phyloP scores from a whole-genome alignment of 2,113 vertebrate species.

The Entosphenus tridentatus region DNA sequence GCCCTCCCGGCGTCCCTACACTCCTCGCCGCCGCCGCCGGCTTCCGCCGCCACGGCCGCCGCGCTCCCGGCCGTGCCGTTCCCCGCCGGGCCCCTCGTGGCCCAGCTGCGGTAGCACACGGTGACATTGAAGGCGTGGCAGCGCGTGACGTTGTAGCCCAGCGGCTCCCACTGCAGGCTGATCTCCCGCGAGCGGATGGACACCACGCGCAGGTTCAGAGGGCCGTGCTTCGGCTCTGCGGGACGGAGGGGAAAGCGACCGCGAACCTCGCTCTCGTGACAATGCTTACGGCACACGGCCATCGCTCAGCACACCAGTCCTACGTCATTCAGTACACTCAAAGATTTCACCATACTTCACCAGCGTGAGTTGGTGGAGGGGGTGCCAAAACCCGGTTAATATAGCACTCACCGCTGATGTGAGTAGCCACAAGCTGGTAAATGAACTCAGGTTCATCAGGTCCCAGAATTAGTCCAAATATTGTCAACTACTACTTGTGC shows the following conservation, averaged over 20 bases:
- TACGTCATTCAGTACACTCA: neutral
- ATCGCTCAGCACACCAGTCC: neutral
- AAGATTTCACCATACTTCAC: neutral
- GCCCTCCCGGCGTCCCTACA: constrained; percentile 97
- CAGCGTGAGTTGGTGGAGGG: neutral
- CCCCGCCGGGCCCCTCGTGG: constrained; percentile 92
- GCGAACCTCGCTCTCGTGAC: neutral
- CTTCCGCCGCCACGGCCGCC: constrained; percentile 22
- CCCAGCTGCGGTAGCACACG: constrained; percentile 95
- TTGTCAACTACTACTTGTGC: no score
- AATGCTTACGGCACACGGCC: neutral
- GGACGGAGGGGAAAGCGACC: neutral
- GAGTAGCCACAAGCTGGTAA: neutral
- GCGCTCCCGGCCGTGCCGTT: constrained; percentile 29
- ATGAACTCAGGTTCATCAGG: no score
- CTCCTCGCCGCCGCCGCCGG: constrained; percentile 59
- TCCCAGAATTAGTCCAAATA: no score
- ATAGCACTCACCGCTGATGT: neutral
- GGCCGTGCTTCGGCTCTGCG: constrained; percentile 86
- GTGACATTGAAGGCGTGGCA: constrained; percentile 98
- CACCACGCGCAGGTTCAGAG: constrained; percentile 74
- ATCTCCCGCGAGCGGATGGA: constrained; percentile 73
- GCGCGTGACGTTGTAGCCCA: constrained; percentile 95
- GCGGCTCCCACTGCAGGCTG: constrained; percentile 85
- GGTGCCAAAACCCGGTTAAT: neutral